These are phyloP conservation scores for Heptranchias perlo DNA, from an alignment of 2,113 vertebrate genomes.

Conservation along the genomic window DNA sequence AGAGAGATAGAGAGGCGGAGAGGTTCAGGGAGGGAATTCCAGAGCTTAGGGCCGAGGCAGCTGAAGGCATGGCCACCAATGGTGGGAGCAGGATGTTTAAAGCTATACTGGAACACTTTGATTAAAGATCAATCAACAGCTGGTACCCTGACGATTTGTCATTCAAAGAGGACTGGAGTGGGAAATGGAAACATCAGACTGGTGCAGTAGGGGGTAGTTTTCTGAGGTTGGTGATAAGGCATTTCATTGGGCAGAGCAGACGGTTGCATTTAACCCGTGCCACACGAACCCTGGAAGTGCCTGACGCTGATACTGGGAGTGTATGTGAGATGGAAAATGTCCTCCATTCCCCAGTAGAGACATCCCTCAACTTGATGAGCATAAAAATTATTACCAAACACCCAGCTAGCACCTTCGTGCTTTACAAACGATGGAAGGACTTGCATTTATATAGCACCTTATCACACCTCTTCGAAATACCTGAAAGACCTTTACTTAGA, in stretches of 20 bases:
- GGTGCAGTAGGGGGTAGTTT: neutral
- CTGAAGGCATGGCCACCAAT: neutral
- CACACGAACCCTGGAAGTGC: neutral
- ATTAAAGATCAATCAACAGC: neutral
- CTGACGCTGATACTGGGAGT: neutral
- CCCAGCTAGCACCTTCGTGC: neutral
- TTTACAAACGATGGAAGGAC: neutral
- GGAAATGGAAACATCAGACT: neutral
- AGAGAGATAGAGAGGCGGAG: too few relatives aligned
- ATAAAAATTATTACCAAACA: neutral
- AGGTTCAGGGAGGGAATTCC: neutral
- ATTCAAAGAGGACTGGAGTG: neutral
- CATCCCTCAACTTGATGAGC: neutral
- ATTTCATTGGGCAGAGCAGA: neutral
- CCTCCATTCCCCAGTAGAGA: neutral
- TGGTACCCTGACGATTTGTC: neutral
- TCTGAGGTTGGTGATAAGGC: neutral
- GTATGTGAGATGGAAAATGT: neutral
- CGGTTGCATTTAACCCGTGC: neutral
- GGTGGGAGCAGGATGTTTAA: neutral
- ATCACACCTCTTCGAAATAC: neutral
- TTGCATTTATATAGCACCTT: neutral
- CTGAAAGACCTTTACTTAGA: neutral
- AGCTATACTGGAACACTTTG: neutral
- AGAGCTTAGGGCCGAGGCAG: neutral